Base-by-base conservation (phyloP, 2,113 vertebrate species). In the Haplotaxodon microlepis region DNA sequence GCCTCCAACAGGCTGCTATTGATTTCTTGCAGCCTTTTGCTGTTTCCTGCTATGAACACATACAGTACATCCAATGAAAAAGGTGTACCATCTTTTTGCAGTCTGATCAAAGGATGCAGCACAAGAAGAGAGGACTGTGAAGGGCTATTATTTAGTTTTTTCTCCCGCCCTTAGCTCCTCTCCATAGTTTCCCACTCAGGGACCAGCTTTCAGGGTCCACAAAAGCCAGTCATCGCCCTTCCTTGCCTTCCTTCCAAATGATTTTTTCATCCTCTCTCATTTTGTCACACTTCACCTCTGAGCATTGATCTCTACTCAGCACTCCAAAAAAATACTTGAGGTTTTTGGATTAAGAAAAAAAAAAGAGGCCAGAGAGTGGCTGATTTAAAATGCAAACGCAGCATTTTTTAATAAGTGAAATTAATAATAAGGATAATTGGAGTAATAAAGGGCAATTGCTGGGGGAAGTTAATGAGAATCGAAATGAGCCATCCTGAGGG, bases 381-480 rank as follows among this genome's bases (percentile, higher is more conserved):
- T 93, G 59, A 92, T 94, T 94, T 92, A 87, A 95, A 94, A 96
- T 95, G 92, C 90, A 92, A 96, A 96, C 95, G 91, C 84, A 81
- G 84, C 88, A 76, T 92, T 94, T 93, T 95, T 93, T 94, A 94
- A 95, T 94, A 95, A 94, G 94, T 81, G 82, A 95, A 92, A 96
- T 94, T 94, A 94, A 91, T 94, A 93, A 93, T 94, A 91, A 92
- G 92, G 85, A 92, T 94, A 94, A 95, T 95, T 93, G 89, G 86
- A 90, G 89, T 94, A 95, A 95, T 95, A 95, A 94, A 93, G 92
- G 91, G 87, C 87, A 86, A 94, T 91, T 91, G 90, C 90, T 86
- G 89, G 47, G 63, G 84, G 94, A 91, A 88, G 92, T 90, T 94
- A 90, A 95, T 94, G 93, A 94, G 91, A 94, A 96, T 90, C 90